These are phyloP conservation scores for Trinorchestia longiramus DNA, from an alignment of 1,140 invertebrate species.

Conservation along the genomic window DNA sequence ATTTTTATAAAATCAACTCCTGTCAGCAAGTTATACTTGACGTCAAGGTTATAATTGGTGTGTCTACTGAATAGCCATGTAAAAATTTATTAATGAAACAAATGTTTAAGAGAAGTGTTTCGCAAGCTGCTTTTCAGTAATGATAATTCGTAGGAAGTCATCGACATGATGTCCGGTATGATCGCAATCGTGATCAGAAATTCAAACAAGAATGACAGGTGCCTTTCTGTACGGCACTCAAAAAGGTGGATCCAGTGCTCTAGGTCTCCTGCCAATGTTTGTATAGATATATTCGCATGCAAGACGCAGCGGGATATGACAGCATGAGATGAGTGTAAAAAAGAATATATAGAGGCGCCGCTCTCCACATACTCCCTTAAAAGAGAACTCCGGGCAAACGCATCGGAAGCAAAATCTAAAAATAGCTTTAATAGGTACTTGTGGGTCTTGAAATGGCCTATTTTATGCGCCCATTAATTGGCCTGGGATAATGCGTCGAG, in stretches of 20 bases:
- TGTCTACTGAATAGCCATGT: too few relatives aligned
- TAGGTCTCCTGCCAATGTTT: neutral
- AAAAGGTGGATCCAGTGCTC: neutral
- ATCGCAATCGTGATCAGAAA: neutral
- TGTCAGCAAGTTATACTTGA: too few relatives aligned
- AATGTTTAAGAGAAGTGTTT: neutral
- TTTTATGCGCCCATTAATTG: slow-evolving; percentile 51
- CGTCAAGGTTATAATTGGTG: too few relatives aligned
- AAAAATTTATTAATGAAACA: neutral
- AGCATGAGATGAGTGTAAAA: neutral
- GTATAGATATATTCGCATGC: neutral
- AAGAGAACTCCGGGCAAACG: slow-evolving; percentile 32
- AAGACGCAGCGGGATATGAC: neutral
- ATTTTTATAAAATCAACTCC: too few relatives aligned
- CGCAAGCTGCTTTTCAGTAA: neutral
- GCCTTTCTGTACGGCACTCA: neutral
- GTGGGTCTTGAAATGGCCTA: slow-evolving; percentile 42
- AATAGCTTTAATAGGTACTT: slow-evolving; percentile 50
- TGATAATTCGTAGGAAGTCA: neutral
- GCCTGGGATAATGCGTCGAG: slow-evolving; percentile 1
- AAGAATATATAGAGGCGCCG: neutral
- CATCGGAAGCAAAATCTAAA: slow-evolving; percentile 55
- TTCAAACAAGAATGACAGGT: neutral
- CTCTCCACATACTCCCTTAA: slow-evolving; percentile 17
- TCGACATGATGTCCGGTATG: neutral